Conservation (phyloP, 2,797 vertebrate genomes). For the Dipus sagitta region DNA sequence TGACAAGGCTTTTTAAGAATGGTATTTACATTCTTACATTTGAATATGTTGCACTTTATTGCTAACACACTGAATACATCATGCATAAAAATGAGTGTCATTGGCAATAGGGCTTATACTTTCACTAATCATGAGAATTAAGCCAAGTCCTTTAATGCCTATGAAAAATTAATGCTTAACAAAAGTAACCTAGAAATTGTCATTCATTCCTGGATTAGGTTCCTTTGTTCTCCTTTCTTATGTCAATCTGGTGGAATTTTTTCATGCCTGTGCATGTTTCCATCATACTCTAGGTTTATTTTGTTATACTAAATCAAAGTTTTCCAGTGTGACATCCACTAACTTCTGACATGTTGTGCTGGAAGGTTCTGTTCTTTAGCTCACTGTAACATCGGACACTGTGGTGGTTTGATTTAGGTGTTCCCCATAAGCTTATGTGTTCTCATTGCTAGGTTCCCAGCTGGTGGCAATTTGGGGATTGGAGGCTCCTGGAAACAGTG, state of each 20-base stretch:
- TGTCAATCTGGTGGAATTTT: conserved; percentile 20
- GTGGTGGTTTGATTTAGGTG: no score
- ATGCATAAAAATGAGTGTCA: conserved; percentile 53
- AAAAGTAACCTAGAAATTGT: conserved; percentile 54
- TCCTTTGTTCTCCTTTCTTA: conserved; percentile 46
- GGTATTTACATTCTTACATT: not conserved
- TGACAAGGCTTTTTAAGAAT: not conserved
- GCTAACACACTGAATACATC: not conserved
- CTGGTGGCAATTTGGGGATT: no score
- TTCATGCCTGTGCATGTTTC: not conserved
- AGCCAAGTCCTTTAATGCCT: conserved; percentile 74
- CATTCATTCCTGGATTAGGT: conserved; percentile 10
- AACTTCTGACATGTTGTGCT: not conserved
- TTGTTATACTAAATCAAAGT: conserved; percentile 25
- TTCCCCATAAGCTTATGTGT: not conserved
- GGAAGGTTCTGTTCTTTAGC: not conserved
- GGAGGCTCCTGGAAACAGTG: no score
- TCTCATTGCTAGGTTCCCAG: no score
- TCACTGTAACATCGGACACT: not conserved
- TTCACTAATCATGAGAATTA: conserved; percentile 25
- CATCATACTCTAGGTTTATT: not conserved
- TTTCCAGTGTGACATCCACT: not conserved
- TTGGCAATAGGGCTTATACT: conserved; percentile 50
- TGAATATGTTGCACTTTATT: conserved; percentile 68
- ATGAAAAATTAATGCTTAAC: conserved; percentile 68